phyloP scores from a whole-genome alignment of 2,797 vertebrate species.

The Triplophysa bombifrons region DNA sequence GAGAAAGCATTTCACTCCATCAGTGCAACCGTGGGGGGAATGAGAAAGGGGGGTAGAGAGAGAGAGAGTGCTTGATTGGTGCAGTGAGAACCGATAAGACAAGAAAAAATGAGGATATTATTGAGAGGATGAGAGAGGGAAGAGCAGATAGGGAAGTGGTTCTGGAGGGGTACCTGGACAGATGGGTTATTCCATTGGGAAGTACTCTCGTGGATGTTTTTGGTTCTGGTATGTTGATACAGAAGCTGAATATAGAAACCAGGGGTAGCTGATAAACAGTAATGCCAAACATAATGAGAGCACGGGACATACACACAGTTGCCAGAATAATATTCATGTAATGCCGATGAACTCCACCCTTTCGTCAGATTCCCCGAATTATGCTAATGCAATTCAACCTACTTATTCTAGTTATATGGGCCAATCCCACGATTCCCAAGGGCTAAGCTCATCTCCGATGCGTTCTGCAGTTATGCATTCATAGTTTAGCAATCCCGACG shows the following conservation, averaged over 20 bases:
- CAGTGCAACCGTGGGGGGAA: slow-evolving; percentile 37
- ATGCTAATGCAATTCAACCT: neutral
- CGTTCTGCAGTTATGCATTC: neutral
- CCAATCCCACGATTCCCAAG: neutral
- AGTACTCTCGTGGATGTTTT: no score
- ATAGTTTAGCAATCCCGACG: slow-evolving; percentile 12
- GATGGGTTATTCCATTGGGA: neutral
- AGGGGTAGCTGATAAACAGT: neutral
- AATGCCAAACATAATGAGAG: neutral
- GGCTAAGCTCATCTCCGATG: slow-evolving; percentile 1
- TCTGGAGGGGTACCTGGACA: neutral
- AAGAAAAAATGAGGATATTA: slow-evolving; percentile 17
- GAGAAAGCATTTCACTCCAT: slow-evolving; percentile 44
- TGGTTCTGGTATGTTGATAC: no score
- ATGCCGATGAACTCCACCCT: neutral
- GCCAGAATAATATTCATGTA: neutral
- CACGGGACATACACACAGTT: neutral
- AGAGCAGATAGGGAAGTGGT: neutral
- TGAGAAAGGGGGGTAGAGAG: no score
- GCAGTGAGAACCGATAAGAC: slow-evolving; percentile 26
- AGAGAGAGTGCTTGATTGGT: slow-evolving; percentile 30
- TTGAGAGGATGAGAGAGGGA: slow-evolving; percentile 3
- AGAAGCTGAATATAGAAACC: no score
- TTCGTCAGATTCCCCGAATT: neutral
- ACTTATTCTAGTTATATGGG: neutral